Percentiles rank a stretch among this genome's conserved stretches.
Conservation (phyloP, 2,888 invertebrate genomes). For the Marronus borbonicus region DNA sequence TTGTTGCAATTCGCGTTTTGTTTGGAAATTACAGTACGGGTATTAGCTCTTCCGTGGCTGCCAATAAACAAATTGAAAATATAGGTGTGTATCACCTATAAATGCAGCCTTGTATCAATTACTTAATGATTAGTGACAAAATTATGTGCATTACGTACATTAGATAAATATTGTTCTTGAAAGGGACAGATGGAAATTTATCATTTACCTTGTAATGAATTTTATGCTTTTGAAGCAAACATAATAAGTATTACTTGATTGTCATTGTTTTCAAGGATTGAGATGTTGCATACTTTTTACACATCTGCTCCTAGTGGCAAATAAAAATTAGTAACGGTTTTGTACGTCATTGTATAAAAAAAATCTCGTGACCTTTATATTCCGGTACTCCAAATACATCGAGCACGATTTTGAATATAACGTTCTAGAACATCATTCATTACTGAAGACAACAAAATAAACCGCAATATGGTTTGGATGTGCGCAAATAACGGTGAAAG, state of each 20-base stretch:
- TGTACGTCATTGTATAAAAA: slow-evolving; percentile 8
- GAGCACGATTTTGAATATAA: slow-evolving; percentile 15
- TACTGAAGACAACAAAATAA: slow-evolving; percentile 14
- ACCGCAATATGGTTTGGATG: background rate
- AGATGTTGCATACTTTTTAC: too few relatives aligned
- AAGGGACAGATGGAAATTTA: slow-evolving; percentile 7
- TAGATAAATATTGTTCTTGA: slow-evolving; percentile 3
- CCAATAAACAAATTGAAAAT: slow-evolving; percentile 20
- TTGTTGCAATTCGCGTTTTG: background rate
- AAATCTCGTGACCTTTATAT: slow-evolving; percentile 27
- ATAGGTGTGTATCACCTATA: background rate
- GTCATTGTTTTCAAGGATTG: too few relatives aligned
- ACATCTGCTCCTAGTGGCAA: background rate
- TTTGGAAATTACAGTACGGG: background rate
- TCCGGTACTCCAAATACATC: slow-evolving; percentile 18
- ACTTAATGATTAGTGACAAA: slow-evolving; percentile 36
- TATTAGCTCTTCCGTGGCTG: slow-evolving; percentile 24
- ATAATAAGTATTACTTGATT: too few relatives aligned
- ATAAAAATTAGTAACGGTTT: background rate
- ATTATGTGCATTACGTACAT: background rate
- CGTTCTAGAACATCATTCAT: background rate
- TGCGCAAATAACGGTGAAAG: slow-evolving; percentile 16
- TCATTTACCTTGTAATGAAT: background rate
- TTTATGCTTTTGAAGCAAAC: too few relatives aligned
- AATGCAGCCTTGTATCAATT: slow-evolving; percentile 38